Evolutionary conservation across 2,113 vertebrate species (phyloP).

Genomic region (Spea bombifrons): DNA sequence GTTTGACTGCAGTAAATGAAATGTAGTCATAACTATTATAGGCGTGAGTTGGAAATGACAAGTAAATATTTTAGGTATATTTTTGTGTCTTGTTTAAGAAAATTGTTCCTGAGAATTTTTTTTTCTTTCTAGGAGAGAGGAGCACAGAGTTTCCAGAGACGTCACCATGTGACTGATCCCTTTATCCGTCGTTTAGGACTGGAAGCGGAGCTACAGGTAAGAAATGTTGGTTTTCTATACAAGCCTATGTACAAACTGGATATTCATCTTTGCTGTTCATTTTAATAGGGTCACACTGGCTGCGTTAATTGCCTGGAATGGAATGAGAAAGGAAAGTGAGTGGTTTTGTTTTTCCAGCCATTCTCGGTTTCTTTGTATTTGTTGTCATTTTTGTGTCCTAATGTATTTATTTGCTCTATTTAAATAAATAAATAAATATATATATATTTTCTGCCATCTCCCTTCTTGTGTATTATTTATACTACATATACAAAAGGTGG

Average conservation of each 20-base stretch:
- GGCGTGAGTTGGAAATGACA: no score
- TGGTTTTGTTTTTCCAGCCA: slow-evolving; percentile 48
- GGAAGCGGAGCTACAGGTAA: slow-evolving; percentile 93
- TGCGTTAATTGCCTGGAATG: slow-evolving; percentile 99
- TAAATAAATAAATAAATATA: no score
- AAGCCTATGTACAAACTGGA: neutral
- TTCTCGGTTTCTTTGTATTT: no score
- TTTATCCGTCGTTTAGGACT: slow-evolving; percentile 93
- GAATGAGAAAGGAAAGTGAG: slow-evolving; percentile 98
- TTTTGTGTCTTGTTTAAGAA: no score
- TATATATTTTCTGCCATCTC: no score
- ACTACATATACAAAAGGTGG: no score
- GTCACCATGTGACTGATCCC: slow-evolving; percentile 90
- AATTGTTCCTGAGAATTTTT: slow-evolving; percentile 4
- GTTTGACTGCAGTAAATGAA: no score
- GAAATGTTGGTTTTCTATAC: neutral
- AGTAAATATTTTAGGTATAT: no score
- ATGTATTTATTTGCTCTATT: no score
- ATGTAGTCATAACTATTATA: no score
- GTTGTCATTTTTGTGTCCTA: neutral
- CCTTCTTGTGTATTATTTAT: no score
- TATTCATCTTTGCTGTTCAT: slow-evolving; percentile 1
- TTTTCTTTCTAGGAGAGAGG: slow-evolving; percentile 76
- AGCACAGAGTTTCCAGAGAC: slow-evolving; percentile 83
- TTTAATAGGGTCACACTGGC: slow-evolving; percentile 87